Percentiles rank a stretch among this genome's conserved stretches.
Evolutionary conservation across 2,113 vertebrate genomes (phyloP).

Genomic region (Marmota flaviventris): DNA sequence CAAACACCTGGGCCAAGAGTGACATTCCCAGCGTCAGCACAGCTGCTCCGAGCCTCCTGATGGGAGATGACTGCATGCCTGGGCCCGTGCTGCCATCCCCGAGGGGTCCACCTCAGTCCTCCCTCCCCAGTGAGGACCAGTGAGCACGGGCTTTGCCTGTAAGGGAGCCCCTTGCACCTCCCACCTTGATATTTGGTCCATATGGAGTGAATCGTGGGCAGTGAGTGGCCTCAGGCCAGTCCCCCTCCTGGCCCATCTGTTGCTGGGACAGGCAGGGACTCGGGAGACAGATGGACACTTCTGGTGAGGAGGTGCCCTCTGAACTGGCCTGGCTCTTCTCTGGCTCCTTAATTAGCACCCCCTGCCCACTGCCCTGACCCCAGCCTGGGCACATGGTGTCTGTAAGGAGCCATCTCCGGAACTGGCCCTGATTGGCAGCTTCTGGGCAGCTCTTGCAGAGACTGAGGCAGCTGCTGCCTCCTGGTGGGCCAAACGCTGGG

Average conservation of each 20-base stretch:
- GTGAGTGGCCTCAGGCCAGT: neutral
- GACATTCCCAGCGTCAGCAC: neutral
- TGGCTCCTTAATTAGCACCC: neutral
- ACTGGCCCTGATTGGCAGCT: neutral
- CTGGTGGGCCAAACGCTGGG: fast-evolving
- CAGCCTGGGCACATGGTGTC: neutral
- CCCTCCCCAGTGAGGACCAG: fast-evolving
- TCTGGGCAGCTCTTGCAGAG: neutral
- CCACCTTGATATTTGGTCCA: neutral
- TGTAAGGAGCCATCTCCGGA: neutral
- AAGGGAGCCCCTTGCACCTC: neutral
- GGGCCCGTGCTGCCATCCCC: no score
- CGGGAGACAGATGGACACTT: neutral
- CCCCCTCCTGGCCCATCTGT: neutral
- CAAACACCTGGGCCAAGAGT: neutral
- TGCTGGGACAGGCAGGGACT: neutral
- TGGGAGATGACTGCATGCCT: fast-evolving
- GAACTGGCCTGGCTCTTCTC: neutral
- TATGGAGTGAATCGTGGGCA: neutral
- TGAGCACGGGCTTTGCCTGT: neutral
- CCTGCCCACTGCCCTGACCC: neutral
- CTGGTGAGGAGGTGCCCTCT: neutral
- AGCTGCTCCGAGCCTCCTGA: neutral
- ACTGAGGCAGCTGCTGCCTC: neutral
- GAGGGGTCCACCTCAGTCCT: fast-evolving